Conservation (phyloP, 2,113 vertebrate species). For the Plecotus auritus region DNA sequence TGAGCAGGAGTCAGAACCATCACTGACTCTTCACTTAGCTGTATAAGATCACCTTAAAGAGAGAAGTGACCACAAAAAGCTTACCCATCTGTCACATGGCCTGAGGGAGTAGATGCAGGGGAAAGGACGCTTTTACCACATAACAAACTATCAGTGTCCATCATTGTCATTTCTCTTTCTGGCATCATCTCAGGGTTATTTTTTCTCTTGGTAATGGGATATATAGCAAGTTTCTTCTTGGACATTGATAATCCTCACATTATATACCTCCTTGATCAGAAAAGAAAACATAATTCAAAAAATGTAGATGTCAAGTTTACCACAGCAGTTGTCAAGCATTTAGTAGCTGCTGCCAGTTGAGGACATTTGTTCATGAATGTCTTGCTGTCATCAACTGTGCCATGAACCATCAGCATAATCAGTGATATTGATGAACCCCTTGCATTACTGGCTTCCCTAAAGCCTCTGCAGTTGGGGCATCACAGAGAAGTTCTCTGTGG, state of each 20-base stretch:
- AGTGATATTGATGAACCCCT: neutral
- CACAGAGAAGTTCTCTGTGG: neutral
- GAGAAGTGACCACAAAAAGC: neutral
- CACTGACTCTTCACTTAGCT: neutral
- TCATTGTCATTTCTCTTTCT: neutral
- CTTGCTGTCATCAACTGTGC: neutral
- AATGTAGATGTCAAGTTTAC: neutral
- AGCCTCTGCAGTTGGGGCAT: neutral
- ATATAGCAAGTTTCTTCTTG: neutral
- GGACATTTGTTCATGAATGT: neutral
- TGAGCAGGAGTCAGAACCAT: neutral
- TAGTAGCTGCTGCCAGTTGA: constrained; percentile 3
- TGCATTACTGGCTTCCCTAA: neutral
- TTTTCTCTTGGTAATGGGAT: neutral
- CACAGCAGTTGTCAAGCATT: neutral
- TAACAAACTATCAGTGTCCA: neutral
- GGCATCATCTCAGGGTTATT: neutral
- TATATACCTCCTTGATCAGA: neutral
- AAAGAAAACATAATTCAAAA: neutral
- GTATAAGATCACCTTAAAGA: neutral
- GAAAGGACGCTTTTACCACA: neutral
- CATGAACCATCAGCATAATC: neutral
- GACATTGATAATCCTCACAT: neutral
- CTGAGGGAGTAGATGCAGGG: neutral
- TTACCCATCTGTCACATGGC: neutral